These are phyloP conservation scores for Galbula dea DNA, from an alignment of 2,113 vertebrate species.

Conservation along the genomic window DNA sequence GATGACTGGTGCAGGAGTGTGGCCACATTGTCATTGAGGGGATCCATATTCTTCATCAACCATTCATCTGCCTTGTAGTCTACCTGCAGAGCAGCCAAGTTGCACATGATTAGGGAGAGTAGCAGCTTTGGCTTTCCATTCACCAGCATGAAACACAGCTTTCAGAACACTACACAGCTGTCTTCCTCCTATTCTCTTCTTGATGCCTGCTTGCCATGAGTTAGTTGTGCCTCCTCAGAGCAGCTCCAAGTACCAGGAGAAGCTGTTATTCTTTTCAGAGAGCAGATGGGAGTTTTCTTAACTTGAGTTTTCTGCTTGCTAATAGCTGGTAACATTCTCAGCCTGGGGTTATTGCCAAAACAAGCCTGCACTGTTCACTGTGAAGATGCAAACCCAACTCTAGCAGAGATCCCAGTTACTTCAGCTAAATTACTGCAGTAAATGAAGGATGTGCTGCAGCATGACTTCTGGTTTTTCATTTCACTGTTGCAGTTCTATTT, in stretches of 20 bases:
- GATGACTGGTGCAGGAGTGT: slow-evolving; percentile 95
- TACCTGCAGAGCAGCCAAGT: slow-evolving; percentile 75
- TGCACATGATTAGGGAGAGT: not conserved
- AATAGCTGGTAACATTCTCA: not conserved
- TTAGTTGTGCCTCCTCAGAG: not conserved
- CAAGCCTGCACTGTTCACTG: not conserved
- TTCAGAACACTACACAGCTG: not conserved
- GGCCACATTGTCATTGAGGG: slow-evolving; percentile 96
- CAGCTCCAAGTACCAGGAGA: not conserved
- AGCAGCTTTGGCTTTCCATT: fast-evolving
- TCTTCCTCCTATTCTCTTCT: not conserved
- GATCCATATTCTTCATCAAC: slow-evolving; percentile 99
- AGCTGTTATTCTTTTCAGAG: not conserved
- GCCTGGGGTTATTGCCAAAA: not conserved
- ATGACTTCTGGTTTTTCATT: not conserved
- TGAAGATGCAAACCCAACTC: not conserved
- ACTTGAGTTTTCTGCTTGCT: not conserved
- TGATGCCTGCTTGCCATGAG: not conserved
- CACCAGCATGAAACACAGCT: not conserved
- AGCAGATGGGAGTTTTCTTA: not conserved
- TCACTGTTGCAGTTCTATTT: not conserved
- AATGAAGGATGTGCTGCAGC: not conserved
- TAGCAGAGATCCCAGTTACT: not conserved
- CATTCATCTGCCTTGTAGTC: slow-evolving; percentile 98
- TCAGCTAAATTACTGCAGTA: no score